Base-by-base conservation (phyloP, 2,888 invertebrate genomes). In the Ecdyonurus torrentis region DNA sequence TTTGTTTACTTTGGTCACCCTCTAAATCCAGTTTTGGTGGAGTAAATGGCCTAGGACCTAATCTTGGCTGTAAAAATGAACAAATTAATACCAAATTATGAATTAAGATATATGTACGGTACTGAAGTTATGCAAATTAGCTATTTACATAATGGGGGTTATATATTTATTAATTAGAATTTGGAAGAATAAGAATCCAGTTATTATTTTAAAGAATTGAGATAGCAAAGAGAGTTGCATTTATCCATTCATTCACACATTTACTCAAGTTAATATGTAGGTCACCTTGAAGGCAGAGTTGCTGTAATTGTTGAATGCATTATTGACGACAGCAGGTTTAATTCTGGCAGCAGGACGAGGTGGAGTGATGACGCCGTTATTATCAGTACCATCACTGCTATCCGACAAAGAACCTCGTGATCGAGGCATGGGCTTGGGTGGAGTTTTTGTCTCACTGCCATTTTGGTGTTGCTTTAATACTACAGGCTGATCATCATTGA, bases 1-100 rank as follows among this genome's bases (percentile, higher is more conserved):
- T n/a, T n/a, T n/a, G n/a, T n/a, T n/a, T n/a, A n/a, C n/a, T 65
- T 50, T 52, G 66, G 52, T 65, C 65, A 58, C 62, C 58, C 52
- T 64, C 65, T 24, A 60, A 63, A 24, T 65, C 67, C 24, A 70
- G 66, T 64, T 70, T 70, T 2, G 87, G 85, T 55, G 89, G 86
- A 7, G 89, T 88, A 74, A 91, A 91, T 24, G 90, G 90, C 73
- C 90, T 91, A 52, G 91, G 91, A 1, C 91, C 91, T 59, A 91
- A 79, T 23, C 90, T 84, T 58, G 90, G 90, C 91, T 91, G 77
- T 60, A 72, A 73, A 69, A 70, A n/a, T n/a, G 50, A 7, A 50
- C 7, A 50, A 10, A 10, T 50, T 50, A 10, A 55, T 55, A 20
- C 5, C 5, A 18, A 55, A 10, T 55, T 55, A 55, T n/a, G 7